phyloP scores from a whole-genome alignment of 2,888 invertebrate genomes.

The Anaspis maculata region DNA sequence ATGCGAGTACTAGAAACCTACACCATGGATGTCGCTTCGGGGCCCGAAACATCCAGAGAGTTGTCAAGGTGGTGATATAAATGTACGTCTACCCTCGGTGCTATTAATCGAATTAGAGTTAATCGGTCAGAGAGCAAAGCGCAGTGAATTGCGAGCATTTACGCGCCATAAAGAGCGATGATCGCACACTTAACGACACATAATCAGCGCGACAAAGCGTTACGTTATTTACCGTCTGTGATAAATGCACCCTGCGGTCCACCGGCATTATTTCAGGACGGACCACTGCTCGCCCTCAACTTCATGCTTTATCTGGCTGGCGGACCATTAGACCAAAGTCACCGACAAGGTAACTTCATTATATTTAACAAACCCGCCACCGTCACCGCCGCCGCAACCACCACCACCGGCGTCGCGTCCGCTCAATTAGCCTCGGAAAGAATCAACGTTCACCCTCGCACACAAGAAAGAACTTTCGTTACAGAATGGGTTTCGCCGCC shows the following conservation, averaged over 20 bases:
- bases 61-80: too few species aligned
- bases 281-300: too few species aligned
- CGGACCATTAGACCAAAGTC: conserved; percentile 11
- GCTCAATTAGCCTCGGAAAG: conserved; percentile 49
- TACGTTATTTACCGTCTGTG: conserved; percentile 30
- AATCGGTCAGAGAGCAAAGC: conserved; percentile 21
- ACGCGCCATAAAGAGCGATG: conserved; percentile 36
- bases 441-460: too few species aligned
- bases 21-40: too few species aligned
- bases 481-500: too few species aligned
- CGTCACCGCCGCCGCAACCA: conserved; percentile 17
- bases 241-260: conserved; percentile 25
- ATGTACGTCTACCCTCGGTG: too few species aligned
- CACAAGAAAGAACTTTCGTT: too few species aligned
- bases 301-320: conserved; percentile 16
- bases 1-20: too few species aligned
- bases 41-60: too few species aligned
- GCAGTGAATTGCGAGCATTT: conserved; percentile 23
- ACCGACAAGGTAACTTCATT: conserved; percentile 35
- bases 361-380: too few species aligned
- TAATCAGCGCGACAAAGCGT: conserved; percentile 33
- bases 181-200: conserved; percentile 33
- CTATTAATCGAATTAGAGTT: conserved; percentile 20
- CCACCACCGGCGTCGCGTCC: conserved; percentile 42
- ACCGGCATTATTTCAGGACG: conserved; percentile 32